Conservation (phyloP, 2,888 invertebrate species). For the Colostygia pectinataria region DNA sequence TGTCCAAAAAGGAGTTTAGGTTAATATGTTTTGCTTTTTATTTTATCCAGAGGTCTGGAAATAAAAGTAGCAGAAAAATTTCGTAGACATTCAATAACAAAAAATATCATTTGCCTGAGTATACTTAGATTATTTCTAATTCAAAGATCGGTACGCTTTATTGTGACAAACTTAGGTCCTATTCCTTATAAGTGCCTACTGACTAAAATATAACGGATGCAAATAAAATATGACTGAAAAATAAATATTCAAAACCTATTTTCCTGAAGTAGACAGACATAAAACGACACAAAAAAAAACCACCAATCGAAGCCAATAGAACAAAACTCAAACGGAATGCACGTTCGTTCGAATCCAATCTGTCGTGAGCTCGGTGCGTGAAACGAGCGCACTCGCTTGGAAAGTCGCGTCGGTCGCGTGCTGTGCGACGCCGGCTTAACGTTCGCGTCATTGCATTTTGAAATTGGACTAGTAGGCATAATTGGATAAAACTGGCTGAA, state of each 20-base stretch:
- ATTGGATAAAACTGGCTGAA: neutral
- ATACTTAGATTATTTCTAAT: too few species aligned
- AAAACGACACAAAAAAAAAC: conserved; percentile 28
- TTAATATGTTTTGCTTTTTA: too few species aligned
- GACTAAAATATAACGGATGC: too few species aligned
- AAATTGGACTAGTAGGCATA: conserved; percentile 10
- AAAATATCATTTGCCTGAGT: too few species aligned
- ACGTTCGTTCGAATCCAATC: conserved; percentile 26
- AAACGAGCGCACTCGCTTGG: conserved; percentile 12
- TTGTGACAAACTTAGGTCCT: too few species aligned
- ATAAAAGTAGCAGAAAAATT: too few species aligned
- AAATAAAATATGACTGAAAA: conserved; percentile 11
- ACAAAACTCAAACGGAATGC: conserved; percentile 33
- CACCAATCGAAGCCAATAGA: conserved; percentile 27
- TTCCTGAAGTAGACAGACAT: conserved; percentile 26
- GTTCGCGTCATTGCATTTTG: conserved; percentile 17
- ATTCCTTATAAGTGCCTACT: too few species aligned
- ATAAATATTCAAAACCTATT: conserved; percentile 18
- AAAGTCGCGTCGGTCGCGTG: conserved; percentile 17
- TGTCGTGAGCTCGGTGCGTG: conserved; percentile 23
- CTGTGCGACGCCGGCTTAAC: conserved; percentile 17
- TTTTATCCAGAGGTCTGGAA: too few species aligned
- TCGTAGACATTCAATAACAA: too few species aligned
- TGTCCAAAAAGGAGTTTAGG: too few species aligned
- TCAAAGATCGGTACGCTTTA: too few species aligned